Base-by-base conservation (phyloP, 2,888 invertebrate genomes). In the Phasia obesa region DNA sequence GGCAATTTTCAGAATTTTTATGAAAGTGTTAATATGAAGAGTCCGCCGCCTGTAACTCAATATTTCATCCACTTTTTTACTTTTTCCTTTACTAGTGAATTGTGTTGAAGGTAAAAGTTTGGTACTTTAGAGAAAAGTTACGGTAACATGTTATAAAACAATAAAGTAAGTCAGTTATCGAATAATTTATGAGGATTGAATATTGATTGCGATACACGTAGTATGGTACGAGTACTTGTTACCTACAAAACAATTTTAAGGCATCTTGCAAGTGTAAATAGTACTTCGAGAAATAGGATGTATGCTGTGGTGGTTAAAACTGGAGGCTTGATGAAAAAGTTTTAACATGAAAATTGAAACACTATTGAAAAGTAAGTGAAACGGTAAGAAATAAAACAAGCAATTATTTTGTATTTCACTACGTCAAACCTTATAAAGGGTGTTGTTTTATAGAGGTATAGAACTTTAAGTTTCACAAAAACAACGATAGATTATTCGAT, bases 1-100 rank as follows among this genome's bases (percentile, higher is more conserved):
- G 62, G 67, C 49, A 81, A 62, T 77, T 70, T 77, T 57, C 55
- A 55, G 47, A 73, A 19, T 71, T 64, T 62, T 73, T 77, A 73
- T 73, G 67, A 73, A 81, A 77, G 81, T 77, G 81, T 81, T 81
- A 81, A 81, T 81, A 57, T 73, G 57, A 42, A 77, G 77, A 77
- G 81, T 73, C 73, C 77, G 71, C 73, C 77, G 71, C 55, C 35
- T 71, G 51, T 23, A 49, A 62, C 17, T 31, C 17, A n/a, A 47
- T 55, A 0, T 2, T 35, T 5, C 44, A 11, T 25, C 17, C 13
- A 17, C 47, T 11, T 15, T n/a, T n/a, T n/a, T 57, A 19, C n/a
- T n/a, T 4, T 47, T 47, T 19, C 15, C 25, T 49, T 17, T 35
- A 11, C 35, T 25, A 25, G 19, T 75, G 11, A 51, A 9, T 53